A percentile compares a stretch with the other conserved stretches of the same genome.
Conservation (phyloP, 2,797 vertebrate species). For the Sphenodon punctatus region DNA sequence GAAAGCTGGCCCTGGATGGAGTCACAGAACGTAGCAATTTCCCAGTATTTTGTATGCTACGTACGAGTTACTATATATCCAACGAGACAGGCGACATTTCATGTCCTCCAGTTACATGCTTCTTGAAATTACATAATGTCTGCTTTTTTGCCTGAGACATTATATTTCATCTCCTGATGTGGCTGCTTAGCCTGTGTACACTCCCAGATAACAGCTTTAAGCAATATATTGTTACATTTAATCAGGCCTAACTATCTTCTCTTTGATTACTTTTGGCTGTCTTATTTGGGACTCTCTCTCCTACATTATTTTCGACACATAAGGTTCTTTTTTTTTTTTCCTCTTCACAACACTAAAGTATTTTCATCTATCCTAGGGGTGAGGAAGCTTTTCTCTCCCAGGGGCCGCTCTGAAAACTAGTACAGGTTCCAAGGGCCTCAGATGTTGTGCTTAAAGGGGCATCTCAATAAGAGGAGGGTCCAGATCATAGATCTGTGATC, state of each 20-base stretch:
- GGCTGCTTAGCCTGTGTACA: slow-evolving; percentile 37
- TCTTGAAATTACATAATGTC: slow-evolving; percentile 9
- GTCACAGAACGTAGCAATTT: background rate
- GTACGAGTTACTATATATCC: background rate
- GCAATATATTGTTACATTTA: slow-evolving; percentile 47
- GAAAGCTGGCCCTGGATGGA: no score
- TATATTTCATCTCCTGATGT: slow-evolving; percentile 34
- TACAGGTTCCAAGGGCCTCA: no score
- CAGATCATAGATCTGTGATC: no score
- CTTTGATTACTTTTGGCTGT: slow-evolving; percentile 47
- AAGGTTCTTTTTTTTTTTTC: background rate
- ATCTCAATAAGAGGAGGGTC: no score
- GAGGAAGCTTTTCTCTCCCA: no score
- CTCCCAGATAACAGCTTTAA: slow-evolving; percentile 54
- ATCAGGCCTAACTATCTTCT: slow-evolving; percentile 41
- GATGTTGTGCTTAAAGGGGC: no score
- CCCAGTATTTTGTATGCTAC: background rate
- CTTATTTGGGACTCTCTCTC: background rate
- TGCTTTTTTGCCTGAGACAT: background rate
- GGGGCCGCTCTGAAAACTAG: no score
- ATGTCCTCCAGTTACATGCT: background rate
- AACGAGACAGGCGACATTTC: background rate
- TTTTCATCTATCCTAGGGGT: no score
- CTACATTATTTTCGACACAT: background rate
- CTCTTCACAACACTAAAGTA: background rate